Conservation (phyloP, 2,797 vertebrate genomes). For the Serranus cabrilla region DNA sequence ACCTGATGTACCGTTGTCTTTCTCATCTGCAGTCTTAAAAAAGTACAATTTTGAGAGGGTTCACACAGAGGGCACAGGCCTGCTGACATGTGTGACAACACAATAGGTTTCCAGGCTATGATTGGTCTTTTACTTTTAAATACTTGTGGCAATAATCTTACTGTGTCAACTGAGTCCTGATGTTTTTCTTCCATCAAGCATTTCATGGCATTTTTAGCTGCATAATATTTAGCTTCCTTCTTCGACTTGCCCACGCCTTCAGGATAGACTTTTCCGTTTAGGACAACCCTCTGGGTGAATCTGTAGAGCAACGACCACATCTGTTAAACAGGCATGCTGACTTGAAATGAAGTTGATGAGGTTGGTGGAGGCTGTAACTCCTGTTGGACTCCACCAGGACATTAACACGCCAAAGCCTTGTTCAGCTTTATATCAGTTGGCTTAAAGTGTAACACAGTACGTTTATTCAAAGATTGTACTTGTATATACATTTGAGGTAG, state of each 20-base stretch:
- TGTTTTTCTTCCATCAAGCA: conserved; percentile 10
- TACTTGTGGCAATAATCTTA: conserved; percentile 50
- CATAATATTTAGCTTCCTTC: conserved; percentile 23
- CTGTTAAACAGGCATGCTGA: neutral
- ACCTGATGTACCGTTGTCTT: neutral
- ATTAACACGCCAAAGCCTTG: neutral
- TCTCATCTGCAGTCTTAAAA: conserved; percentile 58
- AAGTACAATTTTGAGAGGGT: neutral
- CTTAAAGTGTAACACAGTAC: neutral
- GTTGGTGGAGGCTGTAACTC: neutral
- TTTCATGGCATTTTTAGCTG: conserved; percentile 71
- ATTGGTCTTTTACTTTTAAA: neutral
- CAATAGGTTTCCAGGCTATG: neutral
- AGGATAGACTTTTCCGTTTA: conserved; percentile 14
- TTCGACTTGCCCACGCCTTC: conserved; percentile 20
- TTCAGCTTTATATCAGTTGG: neutral
- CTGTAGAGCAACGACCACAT: conserved; percentile 29
- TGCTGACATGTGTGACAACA: neutral
- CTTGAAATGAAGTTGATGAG: neutral
- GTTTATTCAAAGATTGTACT: neutral
- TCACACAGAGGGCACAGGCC: neutral
- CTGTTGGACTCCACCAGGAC: neutral
- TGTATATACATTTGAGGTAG: too few relatives aligned
- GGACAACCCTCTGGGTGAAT: conserved; percentile 25
- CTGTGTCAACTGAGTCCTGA: conserved; percentile 24